phyloP scores from a whole-genome alignment of 2,888 invertebrate species.

The Diabrotica balteata region DNA sequence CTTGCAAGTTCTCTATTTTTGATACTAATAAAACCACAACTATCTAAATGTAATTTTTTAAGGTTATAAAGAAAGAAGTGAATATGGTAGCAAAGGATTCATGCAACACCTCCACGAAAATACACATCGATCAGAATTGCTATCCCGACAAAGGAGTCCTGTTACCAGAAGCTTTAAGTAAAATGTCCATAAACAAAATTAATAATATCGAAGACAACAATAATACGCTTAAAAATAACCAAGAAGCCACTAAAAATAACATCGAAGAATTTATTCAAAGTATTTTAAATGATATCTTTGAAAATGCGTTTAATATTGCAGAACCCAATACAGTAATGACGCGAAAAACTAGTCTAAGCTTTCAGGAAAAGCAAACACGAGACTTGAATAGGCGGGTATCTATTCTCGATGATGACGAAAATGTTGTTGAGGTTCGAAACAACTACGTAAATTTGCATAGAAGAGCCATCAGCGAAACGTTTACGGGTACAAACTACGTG shows the following conservation, averaged over 20 bases:
- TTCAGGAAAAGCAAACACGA: conserved; percentile 39
- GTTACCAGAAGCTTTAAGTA: conserved; percentile 39
- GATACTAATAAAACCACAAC: neutral
- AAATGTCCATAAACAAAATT: conserved; percentile 37
- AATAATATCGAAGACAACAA: conserved; percentile 25
- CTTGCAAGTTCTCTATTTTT: conserved; percentile 3
- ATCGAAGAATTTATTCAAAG: conserved; percentile 33
- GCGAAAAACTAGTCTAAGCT: conserved; percentile 38
- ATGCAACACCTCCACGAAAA: conserved; percentile 31
- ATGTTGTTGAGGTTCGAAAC: conserved; percentile 39
- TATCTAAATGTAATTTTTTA: conserved; percentile 1
- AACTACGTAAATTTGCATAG: conserved; percentile 37
- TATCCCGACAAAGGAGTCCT: conserved; percentile 37
- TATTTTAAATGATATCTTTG: conserved; percentile 42
- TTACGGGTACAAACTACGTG: conserved; percentile 9
- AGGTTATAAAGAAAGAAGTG: conserved; percentile 19
- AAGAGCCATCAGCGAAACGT: conserved; percentile 29
- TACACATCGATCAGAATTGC: conserved; percentile 27
- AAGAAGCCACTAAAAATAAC: conserved; percentile 30
- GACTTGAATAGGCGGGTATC: conserved; percentile 41
- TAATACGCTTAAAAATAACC: conserved; percentile 24
- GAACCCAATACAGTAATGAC: conserved; percentile 37
- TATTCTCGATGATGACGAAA: conserved; percentile 41
- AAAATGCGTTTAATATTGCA: conserved; percentile 38
- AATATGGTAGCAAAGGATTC: conserved; percentile 43